Evolutionary conservation across 2,113 vertebrate species (phyloP), one percentile per base, ranked within the genome.

Genomic region (Eretmochelys imbricata): DNA sequence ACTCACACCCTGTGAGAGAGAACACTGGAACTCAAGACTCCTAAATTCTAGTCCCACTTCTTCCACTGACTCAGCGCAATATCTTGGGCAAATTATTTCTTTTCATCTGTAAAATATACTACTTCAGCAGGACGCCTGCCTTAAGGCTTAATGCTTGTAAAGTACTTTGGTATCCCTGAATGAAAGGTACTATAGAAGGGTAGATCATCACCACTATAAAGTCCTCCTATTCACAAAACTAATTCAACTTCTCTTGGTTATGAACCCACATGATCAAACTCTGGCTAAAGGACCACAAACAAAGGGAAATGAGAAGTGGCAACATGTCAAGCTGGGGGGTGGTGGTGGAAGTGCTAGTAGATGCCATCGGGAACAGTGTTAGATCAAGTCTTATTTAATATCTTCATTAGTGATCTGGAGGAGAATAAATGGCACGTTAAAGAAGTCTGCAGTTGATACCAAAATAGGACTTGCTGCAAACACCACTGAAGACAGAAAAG

Each of bases 281-380:
- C 72, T 84, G 91, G 83, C 54, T 89, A 81, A 94, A 95, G 81
- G 76, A 91, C 81, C 48, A 16, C 59, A 96, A 94, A 95, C 55
- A 96, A 96, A 94, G 93, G 75, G 80, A 88, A 95, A 96, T 82
- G 59, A 95, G 93, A 93, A 93, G 96, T 27, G 48, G 87, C 87
- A 94, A 49, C 51, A 95, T 90, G 46, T 91, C 85, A 96, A 93
- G 11, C 88, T 91, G 81, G 42, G 89, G 72, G 87, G 53, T 75
- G 38, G 81, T 50, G 79, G 81, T 82, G 42, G 69, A 48, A 80
- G 2, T 8, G 62, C 78, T 89, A 78, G 83, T 53, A 93, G 80
- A 79, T 93, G 93, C 83, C 65, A 88, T 0, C 95, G 17, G 20
- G 84, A 94, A 87, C 86, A 88, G 80, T 59, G 87, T 89, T 88